A percentile compares a stretch with the other conserved stretches of the same genome.
phyloP scores from a whole-genome alignment of 2,113 vertebrate genomes.

The Hippolais icterina region DNA sequence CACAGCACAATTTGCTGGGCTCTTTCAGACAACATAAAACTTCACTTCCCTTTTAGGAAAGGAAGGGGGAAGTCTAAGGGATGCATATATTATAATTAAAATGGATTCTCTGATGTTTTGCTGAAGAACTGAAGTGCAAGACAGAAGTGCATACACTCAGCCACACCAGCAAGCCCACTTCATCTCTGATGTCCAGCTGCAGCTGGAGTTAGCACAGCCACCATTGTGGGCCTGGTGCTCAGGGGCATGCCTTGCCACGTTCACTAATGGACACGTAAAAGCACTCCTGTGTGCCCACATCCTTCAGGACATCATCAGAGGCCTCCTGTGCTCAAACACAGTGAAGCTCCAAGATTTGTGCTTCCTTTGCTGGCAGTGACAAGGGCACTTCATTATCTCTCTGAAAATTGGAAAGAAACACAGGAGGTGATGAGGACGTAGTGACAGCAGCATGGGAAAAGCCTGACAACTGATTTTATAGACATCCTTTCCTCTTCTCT shows the following conservation, averaged over 20 bases:
- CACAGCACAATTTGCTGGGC: not conserved
- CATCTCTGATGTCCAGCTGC: not conserved
- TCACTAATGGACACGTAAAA: rapidly evolving
- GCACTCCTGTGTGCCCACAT: not conserved
- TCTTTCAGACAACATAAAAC: not conserved
- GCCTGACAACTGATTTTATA: not conserved
- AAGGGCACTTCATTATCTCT: not conserved
- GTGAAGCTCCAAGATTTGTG: rapidly evolving
- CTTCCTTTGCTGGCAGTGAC: not conserved
- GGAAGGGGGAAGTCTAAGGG: not conserved
- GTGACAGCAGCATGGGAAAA: not conserved
- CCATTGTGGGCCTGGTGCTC: rapidly evolving
- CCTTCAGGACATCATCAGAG: not conserved
- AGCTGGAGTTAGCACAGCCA: not conserved
- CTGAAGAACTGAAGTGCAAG: not conserved
- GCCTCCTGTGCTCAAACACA: not conserved
- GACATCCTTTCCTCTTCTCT: not conserved
- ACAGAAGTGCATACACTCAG: not conserved
- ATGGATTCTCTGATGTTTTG: not conserved
- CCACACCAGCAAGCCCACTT: not conserved
- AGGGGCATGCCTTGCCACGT: not conserved
- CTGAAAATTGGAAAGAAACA: not conserved
- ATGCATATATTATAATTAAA: not conserved
- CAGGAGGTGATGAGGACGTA: not conserved
- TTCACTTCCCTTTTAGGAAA: not conserved